phyloP scores from a whole-genome alignment of 2,113 vertebrate species.

The Rhinopomastus cyanomelas region DNA sequence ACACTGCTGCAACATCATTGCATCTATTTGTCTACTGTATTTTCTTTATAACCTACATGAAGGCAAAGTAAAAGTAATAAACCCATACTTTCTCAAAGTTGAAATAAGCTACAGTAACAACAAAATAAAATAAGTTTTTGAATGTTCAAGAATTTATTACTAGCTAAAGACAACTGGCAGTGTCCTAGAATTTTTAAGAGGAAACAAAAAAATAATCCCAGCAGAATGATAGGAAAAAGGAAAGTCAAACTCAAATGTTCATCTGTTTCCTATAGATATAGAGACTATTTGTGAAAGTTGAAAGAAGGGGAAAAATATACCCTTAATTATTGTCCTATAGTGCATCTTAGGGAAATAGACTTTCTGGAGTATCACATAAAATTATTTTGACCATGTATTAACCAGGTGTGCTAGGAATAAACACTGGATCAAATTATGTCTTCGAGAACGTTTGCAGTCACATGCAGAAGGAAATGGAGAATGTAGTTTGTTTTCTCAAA shows the following conservation, averaged over 20 bases:
- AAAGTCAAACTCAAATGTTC: background rate
- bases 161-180: background rate
- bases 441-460: background rate
- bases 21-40: background rate
- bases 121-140: background rate
- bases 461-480: background rate
- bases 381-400: background rate
- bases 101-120: background rate
- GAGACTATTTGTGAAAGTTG: background rate
- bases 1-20: background rate
- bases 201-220: background rate
- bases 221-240: background rate
- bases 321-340: background rate
- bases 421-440: background rate
- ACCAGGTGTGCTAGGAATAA: background rate
- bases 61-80: background rate
- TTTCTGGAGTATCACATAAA: background rate
- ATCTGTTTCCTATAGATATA: background rate
- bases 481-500: background rate
- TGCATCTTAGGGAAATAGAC: background rate
- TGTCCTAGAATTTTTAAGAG: background rate
- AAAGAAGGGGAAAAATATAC: accelerated
- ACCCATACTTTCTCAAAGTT: background rate
- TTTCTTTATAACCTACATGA: background rate
- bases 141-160: background rate